Base-by-base conservation (phyloP, 2,113 vertebrate species). In the Limanda limanda region DNA sequence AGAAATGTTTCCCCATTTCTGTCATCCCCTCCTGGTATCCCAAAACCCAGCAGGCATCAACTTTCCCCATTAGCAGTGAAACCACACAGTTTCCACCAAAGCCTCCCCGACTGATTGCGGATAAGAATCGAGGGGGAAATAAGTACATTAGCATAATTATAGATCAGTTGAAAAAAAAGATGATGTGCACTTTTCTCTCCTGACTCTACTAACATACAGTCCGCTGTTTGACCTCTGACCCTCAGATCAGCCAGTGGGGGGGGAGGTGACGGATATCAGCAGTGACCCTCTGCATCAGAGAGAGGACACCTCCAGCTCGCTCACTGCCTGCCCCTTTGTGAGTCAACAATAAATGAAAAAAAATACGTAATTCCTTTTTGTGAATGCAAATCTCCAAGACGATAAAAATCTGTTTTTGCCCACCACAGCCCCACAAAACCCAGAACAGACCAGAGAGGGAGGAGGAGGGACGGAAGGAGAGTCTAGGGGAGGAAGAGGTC, bases 201-300 rank as follows among this genome's bases (percentile, higher is more conserved):
- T 7, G 12, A 73, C 25, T 58, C 76, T 42, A 67, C 75, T 91
- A 82, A 92, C 87, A 68, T 86, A 12, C 17, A 73, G 68, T 71
- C 77, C 61, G 48, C 51, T 61, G 56, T 76, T 70, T 87, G 64
- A 88, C 83, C 56, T 91, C 59, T 88, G 74, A 82, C 80, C 89
- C 65, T 76, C 92, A 98, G 97, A 96, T 89, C 94, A 95, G 91
- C 95, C 94, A 0, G 95, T 95, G 88, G 96, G 95, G 0, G 94
- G 93, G 85, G 96, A 96, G 84, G 95, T 96, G 82, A 95, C 94
- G 75, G 96, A 96, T n/a, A 95, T 96, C 0, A 96, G 96, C 90
- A 96, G 95, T 83, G 96, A 97, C 72, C 95, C 95, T 70, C 95
- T 95, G 87, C 96, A 95, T 90, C 95, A 96, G 93, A 96, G 95